Evolutionary conservation across 2,797 vertebrate species (phyloP).

Genomic region (Oryzias sinensis): DNA sequence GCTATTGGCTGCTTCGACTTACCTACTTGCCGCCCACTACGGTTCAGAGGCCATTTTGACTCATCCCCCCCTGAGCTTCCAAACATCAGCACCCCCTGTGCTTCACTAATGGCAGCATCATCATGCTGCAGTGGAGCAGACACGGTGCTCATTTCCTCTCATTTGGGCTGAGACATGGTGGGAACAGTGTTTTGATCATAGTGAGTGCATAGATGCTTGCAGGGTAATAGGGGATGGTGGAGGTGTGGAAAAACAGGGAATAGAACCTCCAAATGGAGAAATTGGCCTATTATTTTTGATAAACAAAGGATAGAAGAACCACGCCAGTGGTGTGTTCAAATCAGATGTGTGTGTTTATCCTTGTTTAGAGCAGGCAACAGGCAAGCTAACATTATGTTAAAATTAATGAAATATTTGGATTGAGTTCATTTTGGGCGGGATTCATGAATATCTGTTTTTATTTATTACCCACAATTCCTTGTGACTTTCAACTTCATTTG

Average conservation of each 20-base stretch:
- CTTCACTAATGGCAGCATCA: slow-evolving; percentile 63
- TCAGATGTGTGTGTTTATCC: not conserved
- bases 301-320: slow-evolving; percentile 6
- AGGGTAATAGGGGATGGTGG: slow-evolving; percentile 17
- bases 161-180: slow-evolving; percentile 46
- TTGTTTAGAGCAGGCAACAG: not conserved
- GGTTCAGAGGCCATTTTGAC: slow-evolving; percentile 68
- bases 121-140: slow-evolving; percentile 49
- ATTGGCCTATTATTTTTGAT: slow-evolving; percentile 15
- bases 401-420: not conserved
- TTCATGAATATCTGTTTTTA: too few relatives aligned
- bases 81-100: slow-evolving; percentile 41
- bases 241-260: slow-evolving; percentile 13
- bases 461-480: too few relatives aligned
- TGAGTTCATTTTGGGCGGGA: not conserved
- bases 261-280: slow-evolving; percentile 10
- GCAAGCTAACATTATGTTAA: not conserved
- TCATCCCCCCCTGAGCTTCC: slow-evolving; percentile 49
- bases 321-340: slow-evolving; percentile 7
- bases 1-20: slow-evolving; percentile 39
- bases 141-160: slow-evolving; percentile 58
- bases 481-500: too few relatives aligned
- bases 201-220: slow-evolving; percentile 19
- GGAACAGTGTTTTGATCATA: slow-evolving; percentile 50
- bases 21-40: slow-evolving; percentile 58